A percentile compares a stretch with the other conserved stretches of the same genome.
Conservation (phyloP, 2,113 vertebrate species). For the Rhinolophus sinicus region DNA sequence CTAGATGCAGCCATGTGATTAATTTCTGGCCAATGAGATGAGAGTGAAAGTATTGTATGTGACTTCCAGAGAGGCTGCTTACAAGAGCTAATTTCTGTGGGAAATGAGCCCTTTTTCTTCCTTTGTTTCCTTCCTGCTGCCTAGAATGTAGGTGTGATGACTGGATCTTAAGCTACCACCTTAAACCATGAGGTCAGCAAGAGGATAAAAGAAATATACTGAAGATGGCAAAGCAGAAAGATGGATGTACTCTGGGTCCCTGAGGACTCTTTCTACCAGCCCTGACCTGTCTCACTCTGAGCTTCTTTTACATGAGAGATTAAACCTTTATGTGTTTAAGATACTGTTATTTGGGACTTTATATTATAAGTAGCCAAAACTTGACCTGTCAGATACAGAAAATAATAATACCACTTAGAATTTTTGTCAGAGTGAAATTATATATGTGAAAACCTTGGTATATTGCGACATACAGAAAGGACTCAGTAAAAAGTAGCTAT, state of each 20-base stretch:
- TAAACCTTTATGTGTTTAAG: not conserved
- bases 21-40: not conserved
- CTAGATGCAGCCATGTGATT: not conserved
- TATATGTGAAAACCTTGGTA: not conserved
- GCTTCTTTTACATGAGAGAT: not conserved
- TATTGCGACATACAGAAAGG: not conserved
- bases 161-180: not conserved
- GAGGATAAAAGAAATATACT: not conserved
- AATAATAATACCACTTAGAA: not conserved
- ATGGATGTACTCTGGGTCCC: not conserved
- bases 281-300: not conserved
- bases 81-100: not conserved
- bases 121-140: not conserved
- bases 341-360: not conserved
- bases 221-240: not conserved
- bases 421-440: not conserved
- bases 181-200: not conserved
- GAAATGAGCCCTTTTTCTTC: not conserved
- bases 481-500: not conserved
- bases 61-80: not conserved
- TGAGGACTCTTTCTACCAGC: not conserved
- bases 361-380: not conserved
- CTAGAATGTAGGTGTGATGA: no score
- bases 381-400: not conserved
- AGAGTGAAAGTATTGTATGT: not conserved